These are phyloP conservation scores for Ricordea florida DNA, from an alignment of 92 coral and sea anemone species.

Conservation along the genomic window DNA sequence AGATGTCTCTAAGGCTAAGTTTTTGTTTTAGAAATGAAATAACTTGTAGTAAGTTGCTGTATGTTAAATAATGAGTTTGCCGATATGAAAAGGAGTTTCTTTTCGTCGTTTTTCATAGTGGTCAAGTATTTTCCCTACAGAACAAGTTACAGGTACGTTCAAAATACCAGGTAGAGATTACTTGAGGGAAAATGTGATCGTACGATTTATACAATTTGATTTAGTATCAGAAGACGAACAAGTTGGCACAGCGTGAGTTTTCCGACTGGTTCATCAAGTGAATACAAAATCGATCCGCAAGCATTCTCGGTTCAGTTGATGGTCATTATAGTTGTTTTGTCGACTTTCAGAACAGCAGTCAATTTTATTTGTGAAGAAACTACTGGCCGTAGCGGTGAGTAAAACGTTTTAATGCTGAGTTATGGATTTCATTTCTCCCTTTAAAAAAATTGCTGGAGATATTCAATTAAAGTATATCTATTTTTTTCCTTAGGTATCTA, in stretches of 20 bases:
- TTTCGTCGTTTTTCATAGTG: slow-evolving; percentile 54
- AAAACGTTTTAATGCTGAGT: neutral
- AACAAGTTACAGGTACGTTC: slow-evolving; percentile 87
- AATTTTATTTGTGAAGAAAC: slow-evolving; percentile 91
- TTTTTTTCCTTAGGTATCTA: slow-evolving; percentile 73
- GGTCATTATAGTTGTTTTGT: neutral
- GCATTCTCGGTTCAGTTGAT: neutral
- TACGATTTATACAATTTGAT: too few species aligned
- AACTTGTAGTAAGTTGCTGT: too few species aligned
- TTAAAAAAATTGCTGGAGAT: too few species aligned
- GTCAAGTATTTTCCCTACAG: slow-evolving; percentile 94
- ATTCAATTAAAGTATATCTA: too few species aligned
- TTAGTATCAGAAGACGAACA: too few species aligned
- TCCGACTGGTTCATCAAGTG: too few species aligned
- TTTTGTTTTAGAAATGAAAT: too few species aligned
- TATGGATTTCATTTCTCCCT: too few species aligned
- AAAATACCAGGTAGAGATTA: neutral
- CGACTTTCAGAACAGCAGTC: slow-evolving; percentile 83
- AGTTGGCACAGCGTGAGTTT: too few species aligned
- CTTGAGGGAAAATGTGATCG: too few species aligned
- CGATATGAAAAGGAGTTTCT: neutral
- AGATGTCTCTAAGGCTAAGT: too few species aligned
- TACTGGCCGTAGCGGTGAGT: slow-evolving; percentile 94
- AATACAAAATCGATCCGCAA: neutral
- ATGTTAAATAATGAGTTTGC: neutral